Evolutionary conservation across 2,888 invertebrate species (phyloP), one percentile per base, ranked within the genome.

Genomic region (Lasius platythorax): DNA sequence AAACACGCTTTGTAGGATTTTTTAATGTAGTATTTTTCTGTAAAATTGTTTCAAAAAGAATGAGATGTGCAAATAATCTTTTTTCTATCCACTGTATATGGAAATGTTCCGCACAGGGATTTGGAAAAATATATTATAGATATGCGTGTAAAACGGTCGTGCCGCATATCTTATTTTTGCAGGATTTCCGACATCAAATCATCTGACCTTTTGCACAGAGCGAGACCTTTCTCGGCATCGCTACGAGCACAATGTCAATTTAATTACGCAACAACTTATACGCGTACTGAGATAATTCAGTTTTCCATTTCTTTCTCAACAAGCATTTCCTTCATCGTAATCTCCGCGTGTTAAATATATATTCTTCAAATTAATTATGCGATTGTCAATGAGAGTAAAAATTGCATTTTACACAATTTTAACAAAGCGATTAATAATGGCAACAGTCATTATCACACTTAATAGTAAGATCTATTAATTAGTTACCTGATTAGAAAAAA

Each of bases 181-280:
- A 53, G 84, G 28, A n/a, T 79, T 84, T 78, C 23, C 73, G 28
- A 23, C 46, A 12, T 3, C 18, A 28, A 37, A 40, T 33, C 61
- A 30, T 50, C n/a, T 86, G 87, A 90, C 85, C 91, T 91, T 89
- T 91, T 23, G 37, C n/a, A n/a, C 23, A 64, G 58, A 58, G 37
- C 61, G 83, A 82, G 81, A 89, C 84, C 78, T 81, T 91, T 86
- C 46, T 43, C 53, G 53, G 58, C 58, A 87, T 63, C 30, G 82
- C 88, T 43, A 23, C 72, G 75, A 72, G 75, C 28, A 50, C 8
- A 53, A 82, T 83, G 84, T 74, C 85, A 74, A 88, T 91, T 87
- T 83, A 85, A 89, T 91, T 85, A 90, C 70, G 73, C 64, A 58
- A 79, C 73, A 85, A 86, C 83, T 76, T 63, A 66, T 30, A 73